phyloP scores from a whole-genome alignment of 53 echinoderm and acorn worm genomes.

The Paracentrotus lividus region DNA sequence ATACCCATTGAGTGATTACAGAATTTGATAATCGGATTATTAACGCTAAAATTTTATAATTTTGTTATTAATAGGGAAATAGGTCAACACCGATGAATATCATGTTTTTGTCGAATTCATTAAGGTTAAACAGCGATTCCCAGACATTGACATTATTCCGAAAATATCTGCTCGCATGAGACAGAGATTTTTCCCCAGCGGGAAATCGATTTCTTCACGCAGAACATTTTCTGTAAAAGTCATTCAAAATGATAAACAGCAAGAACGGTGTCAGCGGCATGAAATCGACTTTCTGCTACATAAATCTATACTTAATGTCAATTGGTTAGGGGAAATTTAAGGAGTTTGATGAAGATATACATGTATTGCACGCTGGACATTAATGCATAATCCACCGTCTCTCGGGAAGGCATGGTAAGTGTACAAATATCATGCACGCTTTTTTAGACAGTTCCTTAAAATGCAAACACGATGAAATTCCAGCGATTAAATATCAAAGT shows the following conservation, averaged over 20 bases:
- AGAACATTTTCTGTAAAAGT: background rate
- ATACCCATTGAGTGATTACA: no score
- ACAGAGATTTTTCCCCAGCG: background rate
- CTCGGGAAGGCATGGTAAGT: slow-evolving; percentile 12
- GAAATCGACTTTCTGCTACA: background rate
- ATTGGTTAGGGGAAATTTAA: background rate
- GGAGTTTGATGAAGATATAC: background rate
- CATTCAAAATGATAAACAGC: background rate
- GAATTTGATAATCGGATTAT: background rate
- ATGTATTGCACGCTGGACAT: background rate
- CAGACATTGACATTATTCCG: background rate
- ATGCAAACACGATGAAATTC: slow-evolving; percentile 56
- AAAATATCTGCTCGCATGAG: background rate
- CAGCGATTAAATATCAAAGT: slow-evolving; percentile 64
- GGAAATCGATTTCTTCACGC: background rate
- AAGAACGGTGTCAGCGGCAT: background rate
- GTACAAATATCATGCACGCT: slow-evolving; percentile 57
- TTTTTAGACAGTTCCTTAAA: slow-evolving; percentile 56
- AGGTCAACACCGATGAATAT: background rate
- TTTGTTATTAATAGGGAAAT: background rate
- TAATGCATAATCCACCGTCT: slow-evolving; percentile 24
- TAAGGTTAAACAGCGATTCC: background rate
- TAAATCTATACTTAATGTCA: slow-evolving; percentile 7
- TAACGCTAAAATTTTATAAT: background rate
- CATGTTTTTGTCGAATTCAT: background rate